phyloP scores from a whole-genome alignment of 2,888 invertebrate species.

The Adela reaumurella region DNA sequence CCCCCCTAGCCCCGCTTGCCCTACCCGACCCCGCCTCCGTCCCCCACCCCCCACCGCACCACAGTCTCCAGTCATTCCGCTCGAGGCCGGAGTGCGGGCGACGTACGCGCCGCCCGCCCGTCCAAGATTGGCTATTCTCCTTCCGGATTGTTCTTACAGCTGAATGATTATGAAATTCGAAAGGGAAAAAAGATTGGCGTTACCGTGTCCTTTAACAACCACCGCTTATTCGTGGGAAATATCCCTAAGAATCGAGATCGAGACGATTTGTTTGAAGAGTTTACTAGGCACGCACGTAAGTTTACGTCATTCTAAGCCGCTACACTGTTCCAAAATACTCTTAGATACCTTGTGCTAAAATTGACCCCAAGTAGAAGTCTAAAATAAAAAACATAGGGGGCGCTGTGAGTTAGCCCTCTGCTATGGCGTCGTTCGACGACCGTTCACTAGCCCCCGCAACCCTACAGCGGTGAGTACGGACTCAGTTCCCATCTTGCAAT shows the following conservation, averaged over 20 bases:
- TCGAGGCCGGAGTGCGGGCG: slow-evolving; percentile 20
- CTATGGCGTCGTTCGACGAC: background rate
- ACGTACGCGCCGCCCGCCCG: slow-evolving; percentile 28
- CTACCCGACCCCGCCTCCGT: slow-evolving; percentile 3
- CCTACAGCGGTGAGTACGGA: background rate
- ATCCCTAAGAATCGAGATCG: slow-evolving; percentile 99
- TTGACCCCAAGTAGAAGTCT: background rate
- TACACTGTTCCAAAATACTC: slow-evolving; percentile 21
- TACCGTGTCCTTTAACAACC: slow-evolving; percentile 99
- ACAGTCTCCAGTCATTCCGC: slow-evolving; percentile 40
- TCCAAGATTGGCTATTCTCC: slow-evolving; percentile 66
- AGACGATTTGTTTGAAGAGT: slow-evolving; percentile 99
- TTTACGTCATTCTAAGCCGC: slow-evolving; percentile 62
- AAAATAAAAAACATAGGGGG: too few relatives aligned
- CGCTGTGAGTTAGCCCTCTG: too few relatives aligned
- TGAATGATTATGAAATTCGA: slow-evolving; percentile 99
- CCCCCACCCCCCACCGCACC: slow-evolving; percentile 15
- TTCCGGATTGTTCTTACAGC: slow-evolving; percentile 92
- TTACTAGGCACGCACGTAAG: slow-evolving; percentile 99
- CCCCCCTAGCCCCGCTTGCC: slow-evolving; percentile 13
- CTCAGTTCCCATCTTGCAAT: slow-evolving; percentile 23
- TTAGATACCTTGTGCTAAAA: background rate
- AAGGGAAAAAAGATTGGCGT: slow-evolving; percentile 99
- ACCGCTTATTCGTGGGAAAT: slow-evolving; percentile 99
- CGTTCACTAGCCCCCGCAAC: background rate